Percentiles rank a stretch among this genome's conserved stretches.
Conservation (phyloP, 2,797 vertebrate genomes). For the Lithobates sylvaticus region DNA sequence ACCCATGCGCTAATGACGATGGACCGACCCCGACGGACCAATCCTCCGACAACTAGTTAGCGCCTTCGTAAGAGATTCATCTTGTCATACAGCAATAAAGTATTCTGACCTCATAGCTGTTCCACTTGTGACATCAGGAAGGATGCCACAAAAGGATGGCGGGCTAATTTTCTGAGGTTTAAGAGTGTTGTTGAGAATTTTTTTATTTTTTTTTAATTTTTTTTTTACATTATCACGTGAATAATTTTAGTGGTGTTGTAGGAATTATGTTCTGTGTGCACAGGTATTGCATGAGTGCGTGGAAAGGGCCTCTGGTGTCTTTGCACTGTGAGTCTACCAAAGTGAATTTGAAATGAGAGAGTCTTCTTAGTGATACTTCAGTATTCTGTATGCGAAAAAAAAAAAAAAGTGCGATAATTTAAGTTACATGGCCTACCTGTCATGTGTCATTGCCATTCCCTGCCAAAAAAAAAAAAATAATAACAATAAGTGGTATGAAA, state of each 20-base stretch:
- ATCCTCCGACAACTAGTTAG: background rate
- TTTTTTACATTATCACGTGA: background rate
- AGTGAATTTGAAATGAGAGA: background rate
- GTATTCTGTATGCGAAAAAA: background rate
- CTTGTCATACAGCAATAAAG: conserved; percentile 55
- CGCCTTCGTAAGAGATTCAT: background rate
- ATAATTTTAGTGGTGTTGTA: background rate
- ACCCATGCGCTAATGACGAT: background rate
- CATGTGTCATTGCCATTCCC: conserved; percentile 25
- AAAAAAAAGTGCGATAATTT: background rate
- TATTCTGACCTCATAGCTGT: conserved; percentile 45
- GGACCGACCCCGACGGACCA: background rate
- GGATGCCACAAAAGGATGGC: conserved; percentile 9
- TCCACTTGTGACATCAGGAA: background rate
- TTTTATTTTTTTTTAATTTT: background rate
- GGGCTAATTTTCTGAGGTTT: conserved; percentile 4
- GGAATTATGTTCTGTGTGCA: background rate
- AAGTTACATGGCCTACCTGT: too few relatives aligned
- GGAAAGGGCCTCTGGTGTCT: background rate
- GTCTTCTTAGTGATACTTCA: conserved; percentile 14
- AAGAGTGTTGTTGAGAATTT: background rate
- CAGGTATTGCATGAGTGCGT: background rate
- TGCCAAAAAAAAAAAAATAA: conserved; percentile 18
- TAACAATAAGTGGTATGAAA: background rate
- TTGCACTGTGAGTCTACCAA: background rate